phyloP scores from a whole-genome alignment of 92 coral and sea anemone genomes.

The Virgularia gustaviana region DNA sequence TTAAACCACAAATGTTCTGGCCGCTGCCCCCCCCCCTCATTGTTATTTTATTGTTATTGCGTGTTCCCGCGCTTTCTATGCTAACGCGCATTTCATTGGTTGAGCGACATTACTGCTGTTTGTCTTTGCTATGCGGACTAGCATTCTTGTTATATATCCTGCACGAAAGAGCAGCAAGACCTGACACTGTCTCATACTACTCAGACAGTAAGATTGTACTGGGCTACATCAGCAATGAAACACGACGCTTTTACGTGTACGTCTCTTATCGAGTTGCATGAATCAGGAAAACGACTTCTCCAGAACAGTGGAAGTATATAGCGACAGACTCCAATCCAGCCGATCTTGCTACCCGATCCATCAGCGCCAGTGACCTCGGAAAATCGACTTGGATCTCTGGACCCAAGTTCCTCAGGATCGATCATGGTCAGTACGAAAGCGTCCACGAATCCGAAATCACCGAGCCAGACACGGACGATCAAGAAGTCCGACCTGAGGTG shows the following conservation, averaged over 20 bases:
- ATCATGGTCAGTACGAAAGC: neutral
- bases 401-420: slow-evolving; percentile 35
- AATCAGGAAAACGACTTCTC: slow-evolving; percentile 42
- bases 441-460: neutral
- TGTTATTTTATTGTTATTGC: too few species aligned
- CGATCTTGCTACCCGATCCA: slow-evolving; percentile 52
- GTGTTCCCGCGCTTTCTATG: too few species aligned
- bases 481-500: slow-evolving; percentile 27
- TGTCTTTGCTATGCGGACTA: too few species aligned
- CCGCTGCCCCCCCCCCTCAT: too few species aligned
- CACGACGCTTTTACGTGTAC: slow-evolving; percentile 48
- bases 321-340: slow-evolving; percentile 54
- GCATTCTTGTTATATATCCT: too few species aligned
- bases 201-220: slow-evolving; percentile 50
- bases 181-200: slow-evolving; percentile 29
- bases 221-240: slow-evolving; percentile 47
- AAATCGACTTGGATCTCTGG: slow-evolving; percentile 49
- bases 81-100: too few species aligned
- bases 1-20: too few species aligned
- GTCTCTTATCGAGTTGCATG: slow-evolving; percentile 50
- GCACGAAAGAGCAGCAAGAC: slow-evolving; percentile 29
- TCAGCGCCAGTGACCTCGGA: slow-evolving; percentile 38
- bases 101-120: too few species aligned
- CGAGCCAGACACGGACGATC: slow-evolving; percentile 4
- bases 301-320: slow-evolving; percentile 50